phyloP scores from a whole-genome alignment of 1,140 invertebrate genomes.

The Helicoverpa zea region DNA sequence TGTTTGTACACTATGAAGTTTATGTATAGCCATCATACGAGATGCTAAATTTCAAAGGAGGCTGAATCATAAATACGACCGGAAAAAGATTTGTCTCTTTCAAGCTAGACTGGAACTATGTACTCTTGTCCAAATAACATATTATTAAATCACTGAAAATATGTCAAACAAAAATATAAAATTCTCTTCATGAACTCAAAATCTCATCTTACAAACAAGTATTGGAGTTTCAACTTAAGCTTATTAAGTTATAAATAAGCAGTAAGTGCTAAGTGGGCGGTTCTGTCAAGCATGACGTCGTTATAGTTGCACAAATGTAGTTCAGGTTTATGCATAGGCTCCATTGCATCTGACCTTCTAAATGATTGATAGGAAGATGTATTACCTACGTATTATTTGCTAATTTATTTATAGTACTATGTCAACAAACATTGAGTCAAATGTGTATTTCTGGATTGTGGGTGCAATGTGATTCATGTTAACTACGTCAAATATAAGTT shows the following conservation, averaged over 20 bases:
- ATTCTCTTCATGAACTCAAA: too few species aligned
- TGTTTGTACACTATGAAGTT: too few species aligned
- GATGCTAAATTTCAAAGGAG: too few species aligned
- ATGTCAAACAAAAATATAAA: too few species aligned
- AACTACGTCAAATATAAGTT: too few species aligned
- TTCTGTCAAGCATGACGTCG: constrained; percentile 11
- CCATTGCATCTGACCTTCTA: constrained; percentile 13
- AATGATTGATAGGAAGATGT: constrained; percentile 2
- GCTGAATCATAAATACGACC: too few species aligned
- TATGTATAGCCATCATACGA: too few species aligned
- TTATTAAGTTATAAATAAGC: constrained; percentile 5
- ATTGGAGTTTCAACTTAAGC: not conserved
- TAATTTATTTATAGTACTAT: constrained; percentile 1
- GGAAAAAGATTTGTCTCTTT: too few species aligned
- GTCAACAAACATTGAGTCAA: constrained; percentile 5
- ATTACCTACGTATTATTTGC: not conserved
- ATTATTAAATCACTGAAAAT: too few species aligned
- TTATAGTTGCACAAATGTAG: not conserved
- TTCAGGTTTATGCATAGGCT: not conserved
- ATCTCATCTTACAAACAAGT: not conserved
- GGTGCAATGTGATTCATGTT: not conserved
- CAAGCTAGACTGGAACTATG: too few species aligned
- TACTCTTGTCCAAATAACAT: too few species aligned
- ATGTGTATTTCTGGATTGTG: not conserved
- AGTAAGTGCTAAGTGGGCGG: not conserved